Conservation (phyloP, 1,140 invertebrate genomes). For the Drosophila repletoides region DNA sequence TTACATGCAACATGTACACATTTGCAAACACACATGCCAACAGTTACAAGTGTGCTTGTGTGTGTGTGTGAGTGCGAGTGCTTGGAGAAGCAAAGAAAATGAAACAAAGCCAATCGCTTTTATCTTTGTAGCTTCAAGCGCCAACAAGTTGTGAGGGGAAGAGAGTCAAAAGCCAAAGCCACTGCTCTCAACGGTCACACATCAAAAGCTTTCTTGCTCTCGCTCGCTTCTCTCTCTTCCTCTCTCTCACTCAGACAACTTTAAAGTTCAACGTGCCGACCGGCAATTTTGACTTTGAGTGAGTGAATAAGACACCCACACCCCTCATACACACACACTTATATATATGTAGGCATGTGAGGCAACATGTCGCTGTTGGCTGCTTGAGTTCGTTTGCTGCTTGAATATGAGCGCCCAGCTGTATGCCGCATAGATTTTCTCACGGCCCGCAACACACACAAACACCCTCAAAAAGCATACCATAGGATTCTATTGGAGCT, state of each 20-base stretch:
- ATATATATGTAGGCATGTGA: background rate
- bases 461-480: background rate
- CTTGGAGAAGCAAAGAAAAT: slow-evolving; percentile 45
- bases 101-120: slow-evolving; percentile 55
- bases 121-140: slow-evolving; percentile 37
- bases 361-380: slow-evolving; percentile 38
- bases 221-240: too few relatives aligned
- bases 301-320: slow-evolving; percentile 17
- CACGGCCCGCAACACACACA: slow-evolving; percentile 46
- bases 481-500: background rate
- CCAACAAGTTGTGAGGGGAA: slow-evolving; percentile 35
- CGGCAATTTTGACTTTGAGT: slow-evolving; percentile 33
- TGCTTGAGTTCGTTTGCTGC: slow-evolving; percentile 24
- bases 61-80: slow-evolving; percentile 7
- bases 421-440: slow-evolving; percentile 79
- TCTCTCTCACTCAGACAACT: slow-evolving; percentile 16
- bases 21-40: slow-evolving; percentile 2
- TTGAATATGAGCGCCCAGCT: slow-evolving; percentile 71
- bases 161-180: slow-evolving; percentile 18
- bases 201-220: slow-evolving; percentile 49
- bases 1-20: slow-evolving; percentile 50
- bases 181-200: slow-evolving; percentile 33
- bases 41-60: slow-evolving; percentile 48
- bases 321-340: slow-evolving; percentile 17
- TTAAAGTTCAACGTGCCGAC: slow-evolving; percentile 66